Evolutionary conservation across 2,113 vertebrate species (phyloP), one percentile per base, ranked within the genome.

Genomic region (Balaeniceps rex): DNA sequence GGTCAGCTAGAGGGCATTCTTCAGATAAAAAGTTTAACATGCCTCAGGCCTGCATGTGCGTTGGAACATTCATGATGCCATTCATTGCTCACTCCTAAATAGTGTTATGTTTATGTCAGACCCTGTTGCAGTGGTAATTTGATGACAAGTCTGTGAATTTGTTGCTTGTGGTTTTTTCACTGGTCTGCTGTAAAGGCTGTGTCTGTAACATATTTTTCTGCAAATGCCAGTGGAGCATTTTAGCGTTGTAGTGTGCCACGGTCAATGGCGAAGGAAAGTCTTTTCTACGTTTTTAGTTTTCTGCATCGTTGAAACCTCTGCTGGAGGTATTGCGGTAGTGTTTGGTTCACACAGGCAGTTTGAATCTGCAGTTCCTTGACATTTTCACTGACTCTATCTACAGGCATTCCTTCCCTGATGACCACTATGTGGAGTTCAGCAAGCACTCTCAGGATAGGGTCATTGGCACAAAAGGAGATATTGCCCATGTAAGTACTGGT

Each of bases 381-480:
- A 28, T 72, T 16, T 55, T 92, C 19, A 12, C 40, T 97, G 34
- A 36, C 90, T 95, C 80, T 97, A 11, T 80, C 84, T 78, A 4
- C 96, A 99, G 99, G 96, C 99, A 99, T 98, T 99, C 99, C 64
- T 99, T 99, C 97, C 98, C 99, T 71, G 99, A 99, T 87, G 99
- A 99, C 97, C 99, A 99, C 96, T 99, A 99, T 63, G 99, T 99
- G 95, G 99, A 99, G 97, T 99, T 99, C 98, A 99, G 99, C 98
- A 99, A 99, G 97, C 99, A 99, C 57, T 99, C 99, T 88, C 99
- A 99, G 97, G 99, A 99, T 91, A 98, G 99, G 44, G 99, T 99
- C 96, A 99, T 99, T 89, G 99, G 99, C 90, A 99, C 99, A 26
- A 99, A 99, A 97, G 99, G 99, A 90, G 99, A 99, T 75, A 98